Percentiles rank a stretch among this genome's conserved stretches.
phyloP scores from a whole-genome alignment of 1,140 invertebrate genomes.

The Macrobrachium nipponense region DNA sequence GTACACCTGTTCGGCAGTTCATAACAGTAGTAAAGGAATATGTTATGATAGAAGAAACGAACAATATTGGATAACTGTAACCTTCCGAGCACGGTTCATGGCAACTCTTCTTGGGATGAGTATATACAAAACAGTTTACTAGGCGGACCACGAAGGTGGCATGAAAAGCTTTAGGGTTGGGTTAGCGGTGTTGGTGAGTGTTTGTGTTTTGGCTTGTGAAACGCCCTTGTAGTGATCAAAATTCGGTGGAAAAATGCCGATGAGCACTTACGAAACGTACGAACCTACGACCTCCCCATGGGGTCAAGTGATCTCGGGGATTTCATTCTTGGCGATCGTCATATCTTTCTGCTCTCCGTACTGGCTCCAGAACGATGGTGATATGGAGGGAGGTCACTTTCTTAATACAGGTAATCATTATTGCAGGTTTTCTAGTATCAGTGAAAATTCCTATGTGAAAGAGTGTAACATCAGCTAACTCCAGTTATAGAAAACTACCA shows the following conservation, averaged over 20 bases:
- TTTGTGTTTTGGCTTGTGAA: neutral
- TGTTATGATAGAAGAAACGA: no score
- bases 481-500: no score
- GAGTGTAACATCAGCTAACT: no score
- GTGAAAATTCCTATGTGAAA: neutral
- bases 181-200: neutral
- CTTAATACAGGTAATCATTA: conserved; percentile 79
- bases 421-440: neutral
- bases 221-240: neutral
- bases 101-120: no score
- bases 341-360: conserved; percentile 92
- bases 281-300: conserved; percentile 61
- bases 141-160: no score
- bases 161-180: no score
- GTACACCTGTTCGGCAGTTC: no score
- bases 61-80: no score
- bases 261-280: conserved; percentile 58
- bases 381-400: conserved; percentile 83
- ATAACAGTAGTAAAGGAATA: no score
- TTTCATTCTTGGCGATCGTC: conserved; percentile 82
- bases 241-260: neutral
- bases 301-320: conserved; percentile 67
- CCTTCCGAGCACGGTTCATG: no score
- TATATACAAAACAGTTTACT: no score
- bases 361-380: conserved; percentile 90